phyloP scores from a whole-genome alignment of 2,113 vertebrate species.

The Scortum barcoo region DNA sequence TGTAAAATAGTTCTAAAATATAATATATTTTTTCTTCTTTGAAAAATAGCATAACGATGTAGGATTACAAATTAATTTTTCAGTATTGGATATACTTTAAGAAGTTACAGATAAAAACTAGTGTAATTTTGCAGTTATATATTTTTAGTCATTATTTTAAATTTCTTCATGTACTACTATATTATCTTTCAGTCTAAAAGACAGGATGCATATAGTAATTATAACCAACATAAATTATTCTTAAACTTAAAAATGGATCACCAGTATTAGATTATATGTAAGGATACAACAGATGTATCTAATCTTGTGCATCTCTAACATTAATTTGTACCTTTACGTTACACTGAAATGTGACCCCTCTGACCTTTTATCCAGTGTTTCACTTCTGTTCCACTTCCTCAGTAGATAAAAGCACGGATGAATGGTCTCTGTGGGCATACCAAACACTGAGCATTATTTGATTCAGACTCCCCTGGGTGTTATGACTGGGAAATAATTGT shows the following conservation, averaged over 20 bases:
- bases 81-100: neutral
- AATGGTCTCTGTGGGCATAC: conserved; percentile 73
- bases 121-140: neutral
- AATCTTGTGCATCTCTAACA: conserved; percentile 1
- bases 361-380: conserved; percentile 67
- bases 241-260: conserved; percentile 26
- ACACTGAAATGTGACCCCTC: conserved; percentile 56
- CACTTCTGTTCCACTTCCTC: conserved; percentile 63
- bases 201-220: neutral
- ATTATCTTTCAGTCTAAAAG: conserved; percentile 10
- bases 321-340: conserved; percentile 42
- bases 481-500: conserved; percentile 82
- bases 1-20: neutral
- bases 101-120: neutral
- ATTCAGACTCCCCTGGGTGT: conserved; percentile 78
- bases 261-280: conserved; percentile 13
- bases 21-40: neutral
- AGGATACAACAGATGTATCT: neutral
- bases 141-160: neutral
- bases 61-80: neutral
- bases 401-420: conserved; percentile 76
- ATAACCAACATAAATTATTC: neutral
- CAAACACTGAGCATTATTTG: conserved; percentile 79
- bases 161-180: neutral
- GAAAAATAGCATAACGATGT: neutral